Evolutionary conservation across 2,888 invertebrate species (phyloP), one percentile per base, ranked within the genome.

Genomic region (Ornithoptera alexandrae): DNA sequence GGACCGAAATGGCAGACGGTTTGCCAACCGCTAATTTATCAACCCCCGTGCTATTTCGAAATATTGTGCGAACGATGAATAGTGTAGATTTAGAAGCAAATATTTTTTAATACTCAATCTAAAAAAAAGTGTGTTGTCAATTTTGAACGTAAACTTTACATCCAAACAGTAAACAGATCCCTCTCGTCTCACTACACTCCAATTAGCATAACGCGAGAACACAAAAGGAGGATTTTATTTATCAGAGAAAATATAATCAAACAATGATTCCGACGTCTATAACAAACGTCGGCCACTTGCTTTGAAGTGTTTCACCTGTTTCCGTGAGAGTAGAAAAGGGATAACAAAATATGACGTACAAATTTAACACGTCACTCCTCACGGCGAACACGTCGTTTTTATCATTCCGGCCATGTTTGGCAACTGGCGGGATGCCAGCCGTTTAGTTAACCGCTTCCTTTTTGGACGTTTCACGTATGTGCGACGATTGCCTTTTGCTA

Each of bases 391-490:
- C 7, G 7, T 15, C 53, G 68, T 69, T 64, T 53, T 59, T 60
- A 64, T 64, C 63, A 59, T 39, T 42, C 67, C 61, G 59, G 18
- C 62, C 56, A 24, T 62, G 56, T 67, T 53, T 62, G 53, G 67
- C 42, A 10, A 8, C 50, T 69, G 69, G 69, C 69, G 36, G 24
- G 12, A 1, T 18, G 69, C 69, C 69, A 69, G 56, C 53, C 61
- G 62, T 65, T 66, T 69, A 62, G 62, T n/a, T 17, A 36, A 66
- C 65, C 42, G 65, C 42, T 69, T 69, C 65, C 64, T 69, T 66
- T 65, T 69, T 46, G 36, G 65, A 62, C 58, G 58, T 62, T 65
- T 39, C 18, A 46, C 56, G 58, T 42, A 59, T 67, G 56, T 50
- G 56, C 30, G 62, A 30, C 63, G 63, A 68, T 64, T 64, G 68